These are phyloP conservation scores for Apeltes quadracus DNA, from an alignment of 2,113 vertebrate species.

Conservation along the genomic window DNA sequence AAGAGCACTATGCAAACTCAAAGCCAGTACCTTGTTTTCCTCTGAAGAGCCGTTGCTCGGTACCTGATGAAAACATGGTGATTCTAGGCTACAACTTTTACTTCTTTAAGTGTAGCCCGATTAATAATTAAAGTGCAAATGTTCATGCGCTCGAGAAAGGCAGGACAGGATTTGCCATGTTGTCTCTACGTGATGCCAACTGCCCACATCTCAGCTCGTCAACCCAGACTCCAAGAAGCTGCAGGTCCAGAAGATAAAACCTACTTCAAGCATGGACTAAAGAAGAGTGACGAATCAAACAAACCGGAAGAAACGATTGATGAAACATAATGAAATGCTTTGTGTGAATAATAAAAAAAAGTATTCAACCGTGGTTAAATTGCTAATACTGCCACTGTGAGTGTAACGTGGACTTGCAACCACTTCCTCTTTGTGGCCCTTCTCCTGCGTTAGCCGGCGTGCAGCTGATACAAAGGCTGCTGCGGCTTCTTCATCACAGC, in stretches of 20 bases:
- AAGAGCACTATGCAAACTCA: not conserved
- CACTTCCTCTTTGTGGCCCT: constrained; percentile 13
- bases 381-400: constrained; percentile 45
- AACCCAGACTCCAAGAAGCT: not conserved
- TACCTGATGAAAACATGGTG: not conserved
- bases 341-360: too few species aligned
- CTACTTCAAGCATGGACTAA: too few species aligned
- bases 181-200: not conserved
- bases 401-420: constrained; percentile 9
- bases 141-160: not conserved
- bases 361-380: constrained; percentile 25
- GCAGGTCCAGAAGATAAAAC: not conserved
- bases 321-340: too few species aligned
- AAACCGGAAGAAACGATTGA: too few species aligned
- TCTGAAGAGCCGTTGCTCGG: too few species aligned
- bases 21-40: too few species aligned
- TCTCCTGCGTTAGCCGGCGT: constrained; percentile 8
- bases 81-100: not conserved
- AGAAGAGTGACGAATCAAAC: too few species aligned
- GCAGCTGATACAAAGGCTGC: constrained; percentile 21
- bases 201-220: too few species aligned
- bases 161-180: not conserved
- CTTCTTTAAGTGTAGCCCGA: not conserved
- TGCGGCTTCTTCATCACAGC: constrained; percentile 24
- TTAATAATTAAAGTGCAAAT: too few species aligned